Evolutionary conservation across 2,113 vertebrate species (phyloP).

Genomic region (Tautogolabrus adspersus): DNA sequence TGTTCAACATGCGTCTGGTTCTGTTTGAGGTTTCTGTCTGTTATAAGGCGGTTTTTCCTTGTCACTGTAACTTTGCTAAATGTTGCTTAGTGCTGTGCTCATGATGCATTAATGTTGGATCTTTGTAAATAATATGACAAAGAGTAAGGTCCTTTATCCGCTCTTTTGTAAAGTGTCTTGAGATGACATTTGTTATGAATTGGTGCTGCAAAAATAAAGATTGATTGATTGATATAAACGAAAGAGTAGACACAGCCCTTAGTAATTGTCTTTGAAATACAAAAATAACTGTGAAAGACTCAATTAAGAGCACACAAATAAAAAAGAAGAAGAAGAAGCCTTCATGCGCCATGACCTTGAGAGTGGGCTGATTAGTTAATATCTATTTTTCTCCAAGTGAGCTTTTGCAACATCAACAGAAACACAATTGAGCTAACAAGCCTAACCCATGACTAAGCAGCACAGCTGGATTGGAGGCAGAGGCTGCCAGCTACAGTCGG

Average conservation of each 20-base stretch:
- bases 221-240: not conserved
- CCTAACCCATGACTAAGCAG: conserved; percentile 30
- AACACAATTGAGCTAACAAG: conserved; percentile 42
- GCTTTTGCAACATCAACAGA: conserved; percentile 23
- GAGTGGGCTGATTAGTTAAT: conserved; percentile 6
- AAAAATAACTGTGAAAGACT: not conserved
- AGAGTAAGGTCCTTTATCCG: too few species aligned
- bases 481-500: conserved; percentile 37
- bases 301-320: not conserved
- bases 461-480: conserved; percentile 15
- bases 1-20: too few species aligned
- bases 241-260: too few species aligned
- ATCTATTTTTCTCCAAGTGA: not conserved
- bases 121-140: too few species aligned
- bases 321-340: not conserved
- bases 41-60: too few species aligned
- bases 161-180: too few species aligned
- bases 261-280: not conserved
- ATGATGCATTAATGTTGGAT: too few species aligned
- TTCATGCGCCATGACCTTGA: not conserved
- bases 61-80: too few species aligned
- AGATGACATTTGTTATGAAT: too few species aligned
- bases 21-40: too few species aligned
- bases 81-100: too few species aligned
- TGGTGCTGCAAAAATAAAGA: too few species aligned